Base-by-base conservation (phyloP, 2,797 vertebrate genomes). In the Gambusia yucatana region DNA sequence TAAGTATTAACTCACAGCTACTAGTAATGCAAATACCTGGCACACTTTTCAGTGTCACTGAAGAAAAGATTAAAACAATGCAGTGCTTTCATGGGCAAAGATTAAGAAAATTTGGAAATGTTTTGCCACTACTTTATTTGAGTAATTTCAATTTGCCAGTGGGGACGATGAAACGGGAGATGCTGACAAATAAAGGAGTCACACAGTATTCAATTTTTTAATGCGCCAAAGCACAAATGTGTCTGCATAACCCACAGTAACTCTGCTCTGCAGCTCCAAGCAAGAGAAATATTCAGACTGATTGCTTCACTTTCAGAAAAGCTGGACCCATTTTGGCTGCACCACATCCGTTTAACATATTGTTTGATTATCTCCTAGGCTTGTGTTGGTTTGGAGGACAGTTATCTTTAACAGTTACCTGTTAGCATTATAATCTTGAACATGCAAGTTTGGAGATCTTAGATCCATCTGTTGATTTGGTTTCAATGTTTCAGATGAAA, bases 401-500 rank as follows among this genome's bases (percentile, higher is more conserved):
- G 1, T 4, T 55, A 44, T 61, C 33, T 83, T 50, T 78, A 59
- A 77, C 74, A 1, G 28, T 25, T 22, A 63, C 43, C 57, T 5
- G 0, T 43, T 20, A 33, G 57, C 6, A 36, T 72, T 84, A 77
- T 80, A 76, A 70, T 77, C 6, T 48, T 59, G 20, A 67, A 22
- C 63, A 70, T 28, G 90, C 84, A 84, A 87, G 87, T 85, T 85
- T 71, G 43, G 48, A 77, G 61, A 71, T 22, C 59, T 78, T 28
- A 28, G 1, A n/a, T 57, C 47, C 70, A 88, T 75, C 65, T 79
- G 83, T 73, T 3, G 67, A 16, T 82, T 69, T 71, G 36, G 28
- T 73, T 63, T 81, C 30, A 1, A 7, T 57, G n/a, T 52, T 59
- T 73, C 47, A 48, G 43, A 71, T 4, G 11, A 44, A 83, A 75